Evolutionary conservation across 2,113 vertebrate genomes (phyloP).

Genomic region (Fulmarus glacialis): DNA sequence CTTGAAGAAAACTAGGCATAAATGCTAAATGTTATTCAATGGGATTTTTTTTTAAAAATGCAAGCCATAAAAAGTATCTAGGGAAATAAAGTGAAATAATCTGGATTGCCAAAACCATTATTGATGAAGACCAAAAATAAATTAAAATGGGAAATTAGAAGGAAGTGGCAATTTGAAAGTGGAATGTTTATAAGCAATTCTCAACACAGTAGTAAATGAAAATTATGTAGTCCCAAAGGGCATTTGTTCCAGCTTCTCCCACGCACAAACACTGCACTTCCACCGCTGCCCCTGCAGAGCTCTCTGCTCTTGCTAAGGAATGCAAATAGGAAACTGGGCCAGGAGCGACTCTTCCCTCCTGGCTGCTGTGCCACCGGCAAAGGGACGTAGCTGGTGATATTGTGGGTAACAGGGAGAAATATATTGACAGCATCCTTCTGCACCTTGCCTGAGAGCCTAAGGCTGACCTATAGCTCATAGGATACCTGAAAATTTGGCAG

Average conservation of each 20-base stretch:
- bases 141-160: not conserved
- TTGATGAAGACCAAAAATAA: not conserved
- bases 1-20: not conserved
- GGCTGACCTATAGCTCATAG: not conserved
- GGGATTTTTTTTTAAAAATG: not conserved
- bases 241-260: not conserved
- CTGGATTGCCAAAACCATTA: not conserved
- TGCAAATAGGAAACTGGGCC: fast-evolving
- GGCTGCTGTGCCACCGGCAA: not conserved
- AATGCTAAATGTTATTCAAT: not conserved
- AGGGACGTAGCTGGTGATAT: not conserved
- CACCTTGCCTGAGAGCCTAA: not conserved
- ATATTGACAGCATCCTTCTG: not conserved
- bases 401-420: not conserved
- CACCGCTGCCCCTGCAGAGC: not conserved
- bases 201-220: not conserved
- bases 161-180: not conserved
- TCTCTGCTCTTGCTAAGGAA: not conserved
- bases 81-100: not conserved
- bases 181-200: not conserved
- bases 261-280: not conserved
- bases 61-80: not conserved
- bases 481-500: not conserved
- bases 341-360: not conserved
- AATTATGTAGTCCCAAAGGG: not conserved